These are phyloP conservation scores for Pontoporia blainvillei DNA, from an alignment of 2,113 vertebrate genomes.

Conservation along the genomic window DNA sequence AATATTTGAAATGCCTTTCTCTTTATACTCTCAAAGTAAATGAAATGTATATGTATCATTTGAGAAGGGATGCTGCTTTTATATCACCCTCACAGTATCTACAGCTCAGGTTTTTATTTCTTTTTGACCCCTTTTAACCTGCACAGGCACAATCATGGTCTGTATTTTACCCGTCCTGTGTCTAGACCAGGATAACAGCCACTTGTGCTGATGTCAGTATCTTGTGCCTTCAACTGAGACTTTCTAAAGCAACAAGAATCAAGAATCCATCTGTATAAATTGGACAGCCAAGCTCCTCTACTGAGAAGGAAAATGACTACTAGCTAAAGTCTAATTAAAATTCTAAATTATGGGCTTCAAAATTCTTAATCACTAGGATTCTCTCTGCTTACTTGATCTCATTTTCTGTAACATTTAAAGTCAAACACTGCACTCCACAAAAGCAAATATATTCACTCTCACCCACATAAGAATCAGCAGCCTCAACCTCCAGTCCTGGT, in stretches of 20 bases:
- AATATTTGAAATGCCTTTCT: background rate
- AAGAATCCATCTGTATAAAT: constrained; percentile 29
- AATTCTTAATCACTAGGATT: constrained; percentile 73
- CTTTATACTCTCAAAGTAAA: background rate
- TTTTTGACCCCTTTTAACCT: background rate
- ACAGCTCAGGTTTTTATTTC: background rate
- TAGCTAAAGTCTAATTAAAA: constrained; percentile 72
- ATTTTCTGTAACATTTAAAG: constrained; percentile 71
- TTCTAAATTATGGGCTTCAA: constrained; percentile 69
- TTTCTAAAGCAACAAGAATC: constrained; percentile 35
- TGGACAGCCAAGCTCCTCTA: constrained; percentile 40
- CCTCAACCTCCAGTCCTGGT: background rate
- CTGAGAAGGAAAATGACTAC: constrained; percentile 53
- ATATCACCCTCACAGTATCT: background rate
- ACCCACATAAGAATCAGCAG: background rate
- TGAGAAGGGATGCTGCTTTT: background rate
- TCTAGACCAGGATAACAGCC: background rate
- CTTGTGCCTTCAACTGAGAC: background rate
- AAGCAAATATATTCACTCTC: constrained; percentile 57
- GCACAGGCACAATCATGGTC: background rate
- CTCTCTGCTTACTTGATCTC: constrained; percentile 70
- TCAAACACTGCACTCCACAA: constrained; percentile 57
- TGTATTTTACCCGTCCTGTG: background rate
- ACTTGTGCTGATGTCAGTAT: background rate
- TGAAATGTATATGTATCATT: background rate